These are phyloP conservation scores for Chaenocephalus aceratus DNA, from an alignment of 2,113 vertebrate species.

Conservation along the genomic window DNA sequence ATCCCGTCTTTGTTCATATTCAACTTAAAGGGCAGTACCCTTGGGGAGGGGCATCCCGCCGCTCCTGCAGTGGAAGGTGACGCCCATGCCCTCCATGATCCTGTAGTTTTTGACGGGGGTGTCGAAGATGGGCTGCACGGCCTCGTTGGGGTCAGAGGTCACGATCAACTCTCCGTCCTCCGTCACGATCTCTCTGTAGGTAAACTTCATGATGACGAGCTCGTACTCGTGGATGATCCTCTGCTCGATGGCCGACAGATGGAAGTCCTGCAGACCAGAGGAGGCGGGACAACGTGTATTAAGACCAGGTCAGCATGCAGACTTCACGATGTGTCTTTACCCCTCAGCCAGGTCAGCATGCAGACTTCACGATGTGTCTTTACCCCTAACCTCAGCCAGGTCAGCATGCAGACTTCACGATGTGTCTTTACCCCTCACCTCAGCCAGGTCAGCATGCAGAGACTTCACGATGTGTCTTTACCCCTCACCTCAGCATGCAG, in stretches of 20 bases:
- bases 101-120: slow-evolving; percentile 94
- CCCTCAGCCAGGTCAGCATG: too few relatives aligned
- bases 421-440: too few relatives aligned
- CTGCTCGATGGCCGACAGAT: slow-evolving; percentile 93
- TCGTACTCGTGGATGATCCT: slow-evolving; percentile 96
- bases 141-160: slow-evolving; percentile 87
- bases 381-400: too few relatives aligned
- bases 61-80: slow-evolving; percentile 96
- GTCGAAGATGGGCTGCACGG: slow-evolving; percentile 89
- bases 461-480: too few relatives aligned
- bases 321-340: too few relatives aligned
- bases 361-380: too few relatives aligned
- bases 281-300: background rate
- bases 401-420: too few relatives aligned
- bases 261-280: slow-evolving; percentile 87
- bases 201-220: slow-evolving; percentile 91
- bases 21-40: slow-evolving; percentile 80
- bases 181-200: slow-evolving; percentile 91
- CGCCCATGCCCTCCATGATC: slow-evolving; percentile 93
- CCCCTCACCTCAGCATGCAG: too few relatives aligned
- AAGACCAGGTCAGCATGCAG: too few relatives aligned
- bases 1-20: too few relatives aligned
- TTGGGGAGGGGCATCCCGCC: slow-evolving; percentile 93
- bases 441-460: too few relatives aligned
- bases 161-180: slow-evolving; percentile 93